These are phyloP conservation scores for Linurgus olivaceus DNA, from an alignment of 2,797 vertebrate genomes.

Conservation along the genomic window DNA sequence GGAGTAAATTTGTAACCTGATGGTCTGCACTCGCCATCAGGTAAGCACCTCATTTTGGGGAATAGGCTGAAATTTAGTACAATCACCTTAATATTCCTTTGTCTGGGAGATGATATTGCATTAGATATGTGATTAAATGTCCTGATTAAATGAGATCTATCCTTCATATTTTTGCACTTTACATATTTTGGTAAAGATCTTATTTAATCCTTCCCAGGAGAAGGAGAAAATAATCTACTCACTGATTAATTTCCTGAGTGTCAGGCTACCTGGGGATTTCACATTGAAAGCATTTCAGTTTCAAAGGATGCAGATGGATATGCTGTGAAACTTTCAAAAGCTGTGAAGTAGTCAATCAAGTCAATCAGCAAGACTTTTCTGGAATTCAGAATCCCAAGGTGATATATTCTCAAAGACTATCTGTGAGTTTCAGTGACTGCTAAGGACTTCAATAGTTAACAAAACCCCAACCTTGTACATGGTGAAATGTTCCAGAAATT, in stretches of 20 bases:
- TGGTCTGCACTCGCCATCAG: neutral
- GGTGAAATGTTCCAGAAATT: neutral
- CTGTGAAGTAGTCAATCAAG: neutral
- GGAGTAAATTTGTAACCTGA: neutral
- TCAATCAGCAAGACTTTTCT: neutral
- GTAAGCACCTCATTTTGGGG: neutral
- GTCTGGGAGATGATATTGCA: neutral
- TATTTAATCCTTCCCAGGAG: neutral
- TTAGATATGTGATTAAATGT: neutral
- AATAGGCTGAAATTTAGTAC: neutral
- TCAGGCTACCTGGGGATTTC: neutral
- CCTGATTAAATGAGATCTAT: neutral
- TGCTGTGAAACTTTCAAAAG: neutral
- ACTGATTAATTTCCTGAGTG: neutral
- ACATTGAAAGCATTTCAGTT: neutral
- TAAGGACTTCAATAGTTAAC: neutral
- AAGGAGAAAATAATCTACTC: neutral
- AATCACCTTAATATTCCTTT: neutral
- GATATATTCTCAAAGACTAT: neutral
- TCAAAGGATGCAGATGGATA: neutral
- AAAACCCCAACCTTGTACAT: neutral
- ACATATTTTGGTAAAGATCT: neutral
- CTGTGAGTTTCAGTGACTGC: neutral
- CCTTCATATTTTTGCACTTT: neutral
- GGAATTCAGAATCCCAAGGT: neutral